Base-by-base conservation (phyloP, 2,113 vertebrate genomes). In the Pardalotus punctatus region DNA sequence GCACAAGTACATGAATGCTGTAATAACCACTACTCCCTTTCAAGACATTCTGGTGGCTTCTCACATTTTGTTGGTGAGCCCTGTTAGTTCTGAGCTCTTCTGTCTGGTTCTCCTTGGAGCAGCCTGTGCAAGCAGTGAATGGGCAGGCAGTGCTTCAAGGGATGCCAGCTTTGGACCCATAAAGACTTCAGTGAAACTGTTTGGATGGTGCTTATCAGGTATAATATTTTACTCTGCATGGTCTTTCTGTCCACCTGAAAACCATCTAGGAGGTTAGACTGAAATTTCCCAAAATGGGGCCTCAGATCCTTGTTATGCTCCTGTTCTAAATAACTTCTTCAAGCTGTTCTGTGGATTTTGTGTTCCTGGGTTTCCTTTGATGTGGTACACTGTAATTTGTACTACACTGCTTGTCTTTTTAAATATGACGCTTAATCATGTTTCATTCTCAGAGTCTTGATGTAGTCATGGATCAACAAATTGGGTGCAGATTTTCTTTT, bases 301-400 rank as follows among this genome's bases (percentile, higher is more conserved):
- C 92, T 90, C 67, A 88, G 67, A 71, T 73, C 25, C n/a, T 60
- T n/a, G 54, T 71, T 86, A 66, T 43, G 60, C 28, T 95, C 43
- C 74, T 92, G 74, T 90, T 90, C 65, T 67, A 90, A 90, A 73
- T 86, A 93, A 93, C 36, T 78, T 92, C 43, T 74, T 31, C 72
- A 93, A 94, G 82, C 56, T 93, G 82, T 57, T 71, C 33, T 0
- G 1, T 43, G 60, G 48, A 58, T 77, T 94, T 93, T 81, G 42
- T 66, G 62, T 92, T 96, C 62, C 61, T 95, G 35, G 6, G 13
- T 90, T 71, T 93, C 70, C 72, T 96, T 96, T 97, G 88, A 94
- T 93, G 90, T 86, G 80, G 79, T 92, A 64, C 28, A 35, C 21
- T 67, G 69, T 86, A 93, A 96, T 95, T 96, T 96, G 94, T 95